Base-by-base conservation (phyloP, 2,888 invertebrate species). In the Meandrusa payeni region DNA sequence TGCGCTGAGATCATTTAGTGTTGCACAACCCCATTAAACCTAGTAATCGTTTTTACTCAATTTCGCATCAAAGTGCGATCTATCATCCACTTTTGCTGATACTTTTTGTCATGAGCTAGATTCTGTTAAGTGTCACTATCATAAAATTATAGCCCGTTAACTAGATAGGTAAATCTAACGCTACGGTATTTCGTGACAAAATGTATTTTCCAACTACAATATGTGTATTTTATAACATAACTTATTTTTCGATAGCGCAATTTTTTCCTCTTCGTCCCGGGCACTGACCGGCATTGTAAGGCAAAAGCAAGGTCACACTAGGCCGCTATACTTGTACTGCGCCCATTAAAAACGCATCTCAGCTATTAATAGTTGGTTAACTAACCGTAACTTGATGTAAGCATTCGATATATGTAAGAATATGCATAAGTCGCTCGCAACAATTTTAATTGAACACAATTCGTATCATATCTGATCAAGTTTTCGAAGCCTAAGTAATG, bases 281-380 rank as follows among this genome's bases (percentile, higher is more conserved):
- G 40, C 62, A 54, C 44, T 57, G 64, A 61, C 61, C 64, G 49
- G 53, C 47, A 54, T 58, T 56, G 57, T 68, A 69, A 57, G 59
- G 57, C 28, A 22, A 33, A 28, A 66, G 69, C 85, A 83, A 86
- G 85, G 82, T 76, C 85, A 72, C 51, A 61, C 82, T 82, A 83
- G 85, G 86, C 80, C 78, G 77, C 75, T 75, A 72, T 67, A 63
- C 69, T 59, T 59, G 46, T 42, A 33, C 11, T 31, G 15, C 59
- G 56, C 60, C 59, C 42, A 52, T 57, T 55, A 57, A 55, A 52
- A 47, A 52, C 49, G 52, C 47, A 48, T 53, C 47, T 44, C 39
- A 33, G 41, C 48, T 52, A 56, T 56, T 60, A 57, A 59, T 59
- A 57, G 47, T 41, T 47, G 44, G 39, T 47, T 45, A 47, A 46